Evolutionary conservation across 2,797 vertebrate species (phyloP).

Genomic region (Brachymystax lenok): DNA sequence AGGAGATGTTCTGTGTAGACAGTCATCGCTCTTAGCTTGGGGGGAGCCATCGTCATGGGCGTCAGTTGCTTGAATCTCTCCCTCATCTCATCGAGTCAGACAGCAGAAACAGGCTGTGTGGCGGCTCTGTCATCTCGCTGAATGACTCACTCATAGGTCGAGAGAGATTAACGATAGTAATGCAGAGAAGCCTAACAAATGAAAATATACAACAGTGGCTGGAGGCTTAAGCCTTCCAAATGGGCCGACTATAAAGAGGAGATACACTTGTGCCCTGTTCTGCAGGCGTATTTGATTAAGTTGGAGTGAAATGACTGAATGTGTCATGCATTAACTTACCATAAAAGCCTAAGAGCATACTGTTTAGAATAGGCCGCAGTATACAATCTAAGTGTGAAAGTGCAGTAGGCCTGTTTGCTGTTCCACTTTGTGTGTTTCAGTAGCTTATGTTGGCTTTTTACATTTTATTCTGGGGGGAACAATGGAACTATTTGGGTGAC

Average conservation of each 20-base stretch:
- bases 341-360: background rate
- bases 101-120: slow-evolving; percentile 64
- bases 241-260: slow-evolving; percentile 25
- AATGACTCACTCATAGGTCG: slow-evolving; percentile 73
- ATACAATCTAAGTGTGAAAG: background rate
- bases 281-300: slow-evolving; percentile 3
- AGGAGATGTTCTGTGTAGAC: slow-evolving; percentile 15
- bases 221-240: slow-evolving; percentile 34
- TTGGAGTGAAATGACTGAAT: slow-evolving; percentile 14
- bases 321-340: slow-evolving; percentile 3
- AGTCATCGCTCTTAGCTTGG: slow-evolving; percentile 57
- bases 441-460: background rate
- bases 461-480: background rate
- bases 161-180: slow-evolving; percentile 71
- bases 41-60: slow-evolving; percentile 55
- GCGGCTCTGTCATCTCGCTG: slow-evolving; percentile 61
- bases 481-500: background rate
- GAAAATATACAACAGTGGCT: slow-evolving; percentile 50
- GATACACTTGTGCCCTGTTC: slow-evolving; percentile 3
- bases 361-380: background rate
- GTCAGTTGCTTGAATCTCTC: slow-evolving; percentile 65
- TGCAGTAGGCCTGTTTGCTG: background rate
- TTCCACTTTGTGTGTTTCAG: background rate
- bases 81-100: slow-evolving; percentile 60
- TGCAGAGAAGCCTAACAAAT: slow-evolving; percentile 54